Evolutionary conservation across 2,113 vertebrate species (phyloP).

Genomic region (Caracal caracal): DNA sequence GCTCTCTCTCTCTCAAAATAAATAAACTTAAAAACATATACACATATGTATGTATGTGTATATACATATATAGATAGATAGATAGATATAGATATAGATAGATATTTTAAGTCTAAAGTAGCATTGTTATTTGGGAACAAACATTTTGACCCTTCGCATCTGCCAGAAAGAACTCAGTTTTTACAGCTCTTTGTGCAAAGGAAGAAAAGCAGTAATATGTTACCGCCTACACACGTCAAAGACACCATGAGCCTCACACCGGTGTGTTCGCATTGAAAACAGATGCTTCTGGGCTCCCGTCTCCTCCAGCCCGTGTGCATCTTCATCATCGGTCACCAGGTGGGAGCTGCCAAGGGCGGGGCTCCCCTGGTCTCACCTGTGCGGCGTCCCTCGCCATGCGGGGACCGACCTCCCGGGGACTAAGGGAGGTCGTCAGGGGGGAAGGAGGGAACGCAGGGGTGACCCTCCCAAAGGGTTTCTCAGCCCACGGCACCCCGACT

Average conservation of each 20-base stretch:
- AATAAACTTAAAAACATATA: too few species aligned
- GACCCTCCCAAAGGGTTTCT: not conserved
- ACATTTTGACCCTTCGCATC: not conserved
- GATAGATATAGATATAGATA: too few species aligned
- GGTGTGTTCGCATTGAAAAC: not conserved
- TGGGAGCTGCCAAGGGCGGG: too few species aligned
- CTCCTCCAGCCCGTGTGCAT: rapidly evolving
- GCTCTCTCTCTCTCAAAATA: too few species aligned
- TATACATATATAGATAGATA: too few species aligned
- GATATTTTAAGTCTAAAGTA: too few species aligned
- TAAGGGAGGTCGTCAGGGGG: too few species aligned
- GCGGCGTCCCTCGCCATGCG: rapidly evolving
- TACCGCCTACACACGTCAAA: not conserved
- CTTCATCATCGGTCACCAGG: rapidly evolving
- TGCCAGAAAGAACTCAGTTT: not conserved
- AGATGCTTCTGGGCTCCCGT: rapidly evolving
- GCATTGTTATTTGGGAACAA: not conserved
- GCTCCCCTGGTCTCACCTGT: not conserved
- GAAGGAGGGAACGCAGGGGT: not conserved
- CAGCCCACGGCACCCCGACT: rapidly evolving
- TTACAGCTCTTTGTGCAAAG: not conserved
- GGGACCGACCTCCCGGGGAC: not conserved
- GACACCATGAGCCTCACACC: not conserved
- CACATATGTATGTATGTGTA: too few species aligned
- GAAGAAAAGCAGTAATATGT: not conserved